Evolutionary conservation across 2,888 invertebrate genomes (phyloP).

Genomic region (Drosophila austrosaltans): DNA sequence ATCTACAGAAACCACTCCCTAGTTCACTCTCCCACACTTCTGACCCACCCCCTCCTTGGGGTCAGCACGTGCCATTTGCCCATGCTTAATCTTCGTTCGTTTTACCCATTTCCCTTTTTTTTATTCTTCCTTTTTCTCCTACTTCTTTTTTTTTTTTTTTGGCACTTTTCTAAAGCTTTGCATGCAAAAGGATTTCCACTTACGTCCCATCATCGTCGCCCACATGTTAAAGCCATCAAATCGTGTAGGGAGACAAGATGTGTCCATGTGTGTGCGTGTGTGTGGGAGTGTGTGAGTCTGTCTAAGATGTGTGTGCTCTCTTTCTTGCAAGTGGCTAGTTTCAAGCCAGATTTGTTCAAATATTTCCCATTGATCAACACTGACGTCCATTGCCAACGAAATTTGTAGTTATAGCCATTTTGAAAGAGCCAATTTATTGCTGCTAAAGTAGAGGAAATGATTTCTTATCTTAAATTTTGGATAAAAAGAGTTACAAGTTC

Average conservation of each 20-base stretch:
- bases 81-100: constrained; percentile 79
- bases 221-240: constrained; percentile 54
- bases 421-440: not conserved
- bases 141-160: constrained; percentile 34
- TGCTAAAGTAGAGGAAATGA: not conserved
- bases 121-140: not conserved
- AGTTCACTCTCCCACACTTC: constrained; percentile 19
- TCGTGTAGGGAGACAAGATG: not conserved
- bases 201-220: constrained; percentile 16
- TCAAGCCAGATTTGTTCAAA: constrained; percentile 2
- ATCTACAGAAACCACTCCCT: constrained; percentile 67
- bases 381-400: not conserved
- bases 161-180: constrained; percentile 76
- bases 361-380: not conserved
- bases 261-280: not conserved
- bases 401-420: not conserved
- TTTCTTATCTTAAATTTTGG: too few relatives aligned
- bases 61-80: constrained; percentile 43
- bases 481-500: too few relatives aligned
- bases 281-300: not conserved
- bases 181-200: constrained; percentile 67
- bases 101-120: constrained; percentile 25
- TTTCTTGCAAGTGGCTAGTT: constrained; percentile 1
- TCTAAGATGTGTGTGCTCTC: not conserved
- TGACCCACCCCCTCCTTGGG: not conserved